Base-by-base conservation (phyloP, 1,140 invertebrate genomes). In the Scaptomyza montana region DNA sequence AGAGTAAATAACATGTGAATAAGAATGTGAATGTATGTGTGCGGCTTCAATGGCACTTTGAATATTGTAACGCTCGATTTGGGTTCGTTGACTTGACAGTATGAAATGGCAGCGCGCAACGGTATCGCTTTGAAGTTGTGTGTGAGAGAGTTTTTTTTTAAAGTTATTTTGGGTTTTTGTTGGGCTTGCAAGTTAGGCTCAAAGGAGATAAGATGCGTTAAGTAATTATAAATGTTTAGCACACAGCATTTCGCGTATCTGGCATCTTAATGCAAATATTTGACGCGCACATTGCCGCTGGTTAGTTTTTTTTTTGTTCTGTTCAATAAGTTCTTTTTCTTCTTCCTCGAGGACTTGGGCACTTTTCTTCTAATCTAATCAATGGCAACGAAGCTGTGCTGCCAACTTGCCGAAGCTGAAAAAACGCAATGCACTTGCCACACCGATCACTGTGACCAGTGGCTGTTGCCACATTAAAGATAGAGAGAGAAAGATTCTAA, bases 241-340 rank as follows among this genome's bases (percentile, higher is more conserved):
- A 65, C 39, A 43, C 39, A 12, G 77, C 60, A 51, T 30, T 41
- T 41, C 68, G 30, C 36, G 68, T 87, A 89, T 89, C 84, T 74
- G 65, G 73, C 77, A 89, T 89, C 84, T 89, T 77, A 89, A 89
- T 89, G 84, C 84, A 89, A 89, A 89, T 89, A 89, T 89, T 89
- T 89, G 80, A 89, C 84, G 84, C 79, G 79, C 75, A 77, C 77
- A 74, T 75, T 33, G 56, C 76, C 68, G 79, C 3, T 25, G 21
- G 21, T 25, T 25, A 25, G 21, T 2, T 25, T 25, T 25, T 25
- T 25, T 25, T 2, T 25, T 25, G 1, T 73, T 56, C 10, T 12
- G 67, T 67, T 67, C 51, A 68, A 69, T 69, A 62, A 57, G 64
- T 69, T 66, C 49, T 64, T 64, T 55, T 51, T 43, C 21, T n/a